phyloP scores from a whole-genome alignment of 35 echinoderm and acorn worm genomes.

The Ophiothrix spiculata region DNA sequence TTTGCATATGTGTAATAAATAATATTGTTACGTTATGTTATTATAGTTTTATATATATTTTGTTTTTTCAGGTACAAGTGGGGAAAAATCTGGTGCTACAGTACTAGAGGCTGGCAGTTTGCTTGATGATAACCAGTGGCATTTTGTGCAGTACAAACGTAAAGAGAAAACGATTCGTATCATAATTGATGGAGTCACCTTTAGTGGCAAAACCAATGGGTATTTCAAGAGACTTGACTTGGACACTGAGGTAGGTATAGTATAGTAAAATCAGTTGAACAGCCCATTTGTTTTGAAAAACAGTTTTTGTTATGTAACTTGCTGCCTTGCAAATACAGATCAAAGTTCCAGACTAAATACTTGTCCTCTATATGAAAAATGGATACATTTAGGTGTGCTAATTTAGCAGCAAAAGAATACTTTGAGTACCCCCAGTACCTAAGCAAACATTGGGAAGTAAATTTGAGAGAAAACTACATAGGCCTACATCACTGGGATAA shows the following conservation, averaged over 20 bases:
- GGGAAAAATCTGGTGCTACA: not conserved
- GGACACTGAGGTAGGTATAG: conserved; percentile 61
- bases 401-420: no score
- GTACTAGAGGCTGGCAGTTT: conserved; percentile 54
- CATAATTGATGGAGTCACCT: conserved; percentile 46
- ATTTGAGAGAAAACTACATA: no score
- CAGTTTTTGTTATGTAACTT: no score
- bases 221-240: conserved; percentile 55
- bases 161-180: conserved; percentile 34
- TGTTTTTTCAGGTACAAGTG: not conserved
- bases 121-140: conserved; percentile 83
- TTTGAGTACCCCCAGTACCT: no score
- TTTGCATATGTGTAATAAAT: not conserved
- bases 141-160: conserved; percentile 59
- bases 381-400: no score
- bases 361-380: no score
- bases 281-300: no score
- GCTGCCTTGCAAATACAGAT: no score
- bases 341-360: no score
- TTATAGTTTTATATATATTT: not conserved
- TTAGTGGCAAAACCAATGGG: conserved; percentile 42
- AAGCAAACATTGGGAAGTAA: no score
- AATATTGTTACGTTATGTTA: not conserved
- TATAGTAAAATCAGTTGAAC: no score
- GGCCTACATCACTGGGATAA: no score